Evolutionary conservation across 1,140 invertebrate species (phyloP).

Genomic region (Drosophila albomicans): DNA sequence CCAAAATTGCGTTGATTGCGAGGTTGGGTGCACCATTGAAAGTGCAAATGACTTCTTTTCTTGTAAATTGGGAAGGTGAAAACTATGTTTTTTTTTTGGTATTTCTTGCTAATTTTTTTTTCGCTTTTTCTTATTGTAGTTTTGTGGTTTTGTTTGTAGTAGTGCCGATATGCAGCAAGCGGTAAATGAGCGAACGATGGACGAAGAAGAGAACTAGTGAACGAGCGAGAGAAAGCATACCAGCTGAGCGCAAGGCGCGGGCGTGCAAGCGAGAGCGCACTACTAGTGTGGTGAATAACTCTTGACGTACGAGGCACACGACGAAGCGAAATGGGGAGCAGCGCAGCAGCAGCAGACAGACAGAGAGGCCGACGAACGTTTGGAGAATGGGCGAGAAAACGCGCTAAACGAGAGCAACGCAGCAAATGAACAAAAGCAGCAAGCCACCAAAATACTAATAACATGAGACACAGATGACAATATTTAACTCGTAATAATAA

Average conservation of each 20-base stretch:
- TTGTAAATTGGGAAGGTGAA: too few relatives aligned
- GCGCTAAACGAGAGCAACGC: slow-evolving; percentile 48
- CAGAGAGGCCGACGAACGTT: slow-evolving; percentile 47
- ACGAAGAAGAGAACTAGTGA: slow-evolving; percentile 16
- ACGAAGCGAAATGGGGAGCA: too few relatives aligned
- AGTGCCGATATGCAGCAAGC: slow-evolving; percentile 45
- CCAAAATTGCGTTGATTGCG: not conserved
- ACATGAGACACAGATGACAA: slow-evolving; percentile 68
- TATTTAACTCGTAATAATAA: slow-evolving; percentile 44
- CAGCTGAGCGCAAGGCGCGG: slow-evolving; percentile 28
- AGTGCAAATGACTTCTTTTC: not conserved
- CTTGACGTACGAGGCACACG: not conserved
- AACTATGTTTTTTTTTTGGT: not conserved
- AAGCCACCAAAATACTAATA: slow-evolving; percentile 68
- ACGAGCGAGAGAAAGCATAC: slow-evolving; percentile 41
- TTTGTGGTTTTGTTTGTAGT: not conserved
- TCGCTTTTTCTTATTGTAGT: slow-evolving; percentile 17
- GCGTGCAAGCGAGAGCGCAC: slow-evolving; percentile 38
- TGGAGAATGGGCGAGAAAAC: slow-evolving; percentile 52
- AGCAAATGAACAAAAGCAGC: slow-evolving; percentile 36
- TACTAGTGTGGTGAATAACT: slow-evolving; percentile 48
- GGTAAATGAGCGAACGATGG: slow-evolving; percentile 46
- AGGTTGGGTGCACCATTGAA: too few relatives aligned
- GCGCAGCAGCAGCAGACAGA: slow-evolving; percentile 20
- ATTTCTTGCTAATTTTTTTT: slow-evolving; percentile 9